Conservation (phyloP, 2,888 invertebrate species). For the Melinopterus prodromus region DNA sequence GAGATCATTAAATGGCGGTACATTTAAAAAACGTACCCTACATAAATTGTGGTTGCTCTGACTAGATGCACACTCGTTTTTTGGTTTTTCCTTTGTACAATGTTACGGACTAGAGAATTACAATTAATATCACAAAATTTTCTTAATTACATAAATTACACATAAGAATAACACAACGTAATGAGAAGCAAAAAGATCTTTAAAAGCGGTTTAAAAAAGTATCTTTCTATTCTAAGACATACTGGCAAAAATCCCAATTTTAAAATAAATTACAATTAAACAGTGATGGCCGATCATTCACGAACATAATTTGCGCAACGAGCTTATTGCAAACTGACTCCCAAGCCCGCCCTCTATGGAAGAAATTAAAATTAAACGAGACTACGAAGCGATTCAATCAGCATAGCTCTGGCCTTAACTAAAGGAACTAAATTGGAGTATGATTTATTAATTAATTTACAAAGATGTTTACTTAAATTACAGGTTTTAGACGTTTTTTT, state of each 20-base stretch:
- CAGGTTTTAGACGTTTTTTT: background rate
- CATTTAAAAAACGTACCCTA: slow-evolving; percentile 16
- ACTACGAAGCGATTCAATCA: slow-evolving; percentile 14
- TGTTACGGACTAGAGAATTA: slow-evolving; percentile 20
- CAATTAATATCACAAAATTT: slow-evolving; percentile 24
- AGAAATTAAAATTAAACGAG: slow-evolving; percentile 14
- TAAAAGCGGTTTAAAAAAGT: background rate
- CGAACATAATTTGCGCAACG: slow-evolving; percentile 54
- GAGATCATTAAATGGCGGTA: background rate
- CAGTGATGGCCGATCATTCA: slow-evolving; percentile 21
- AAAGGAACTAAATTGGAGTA: slow-evolving; percentile 36
- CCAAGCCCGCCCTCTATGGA: slow-evolving; percentile 57
- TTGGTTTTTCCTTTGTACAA: slow-evolving; percentile 17
- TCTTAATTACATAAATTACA: slow-evolving; percentile 11
- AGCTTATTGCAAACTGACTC: slow-evolving; percentile 62
- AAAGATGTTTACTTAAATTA: slow-evolving; percentile 17
- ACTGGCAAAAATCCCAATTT: slow-evolving; percentile 37
- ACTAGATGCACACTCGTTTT: background rate
- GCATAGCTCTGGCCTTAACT: slow-evolving; percentile 9
- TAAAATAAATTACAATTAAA: slow-evolving; percentile 12
- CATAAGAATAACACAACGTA: background rate
- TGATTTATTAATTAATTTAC: slow-evolving; percentile 10
- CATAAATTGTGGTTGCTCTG: background rate
- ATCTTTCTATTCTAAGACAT: background rate
- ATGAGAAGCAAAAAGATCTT: background rate